Percentiles rank a stretch among this genome's conserved stretches.
Conservation (phyloP, 1,140 invertebrate genomes). For the Tribolium madens region DNA sequence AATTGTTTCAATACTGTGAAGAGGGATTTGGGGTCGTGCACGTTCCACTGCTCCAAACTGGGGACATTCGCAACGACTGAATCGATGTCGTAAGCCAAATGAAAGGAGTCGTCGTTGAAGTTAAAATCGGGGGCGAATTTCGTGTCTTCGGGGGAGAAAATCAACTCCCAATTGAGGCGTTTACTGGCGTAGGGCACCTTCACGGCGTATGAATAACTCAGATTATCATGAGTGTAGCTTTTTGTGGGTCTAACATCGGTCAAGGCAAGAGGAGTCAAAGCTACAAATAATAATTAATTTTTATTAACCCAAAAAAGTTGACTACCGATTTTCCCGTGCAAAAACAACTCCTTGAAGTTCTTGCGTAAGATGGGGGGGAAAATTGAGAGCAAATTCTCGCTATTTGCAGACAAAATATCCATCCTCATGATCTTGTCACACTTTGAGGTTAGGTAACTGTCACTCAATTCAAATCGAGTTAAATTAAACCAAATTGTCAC, state of each 20-base stretch:
- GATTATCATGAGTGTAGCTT: conserved; percentile 48
- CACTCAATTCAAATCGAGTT: no score
- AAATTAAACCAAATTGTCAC: no score
- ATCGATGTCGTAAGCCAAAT: conserved; percentile 60
- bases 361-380: conserved; percentile 9
- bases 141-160: conserved; percentile 62
- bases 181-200: conserved; percentile 64
- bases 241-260: conserved; percentile 43
- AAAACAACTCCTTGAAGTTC: conserved; percentile 41
- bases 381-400: background rate
- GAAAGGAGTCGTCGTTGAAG: conserved; percentile 62
- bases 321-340: conserved; percentile 46
- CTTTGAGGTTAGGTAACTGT: no score
- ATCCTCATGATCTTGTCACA: background rate
- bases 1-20: conserved; percentile 61
- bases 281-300: conserved; percentile 23
- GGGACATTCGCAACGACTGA: conserved; percentile 60
- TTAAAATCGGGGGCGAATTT: conserved; percentile 63
- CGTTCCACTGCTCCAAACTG: conserved; percentile 61
- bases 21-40: conserved; percentile 60
- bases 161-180: conserved; percentile 62
- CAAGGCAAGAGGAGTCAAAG: conserved; percentile 23
- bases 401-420: background rate
- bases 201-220: conserved; percentile 59
- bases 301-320: background rate